Evolutionary conservation across 1,140 invertebrate genomes (phyloP).

Genomic region (Sarcophaga bullata): DNA sequence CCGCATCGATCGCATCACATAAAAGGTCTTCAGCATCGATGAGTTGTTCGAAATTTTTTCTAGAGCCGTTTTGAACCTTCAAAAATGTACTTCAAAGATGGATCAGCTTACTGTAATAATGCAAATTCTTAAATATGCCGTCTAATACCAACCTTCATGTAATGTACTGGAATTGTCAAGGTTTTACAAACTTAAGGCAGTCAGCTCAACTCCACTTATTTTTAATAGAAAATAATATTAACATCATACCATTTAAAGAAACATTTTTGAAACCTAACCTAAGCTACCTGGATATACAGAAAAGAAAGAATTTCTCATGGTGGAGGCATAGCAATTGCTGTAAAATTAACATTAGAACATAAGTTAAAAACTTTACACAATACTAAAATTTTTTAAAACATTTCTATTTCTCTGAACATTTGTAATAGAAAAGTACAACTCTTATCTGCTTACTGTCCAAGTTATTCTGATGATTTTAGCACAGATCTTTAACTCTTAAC

Average conservation of each 20-base stretch:
- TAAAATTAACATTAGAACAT: neutral
- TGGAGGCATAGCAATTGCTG: neutral
- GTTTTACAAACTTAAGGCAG: neutral
- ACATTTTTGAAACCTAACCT: slow-evolving; percentile 2
- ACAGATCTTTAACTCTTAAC: no score
- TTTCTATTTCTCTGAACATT: no score
- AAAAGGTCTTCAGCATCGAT: neutral
- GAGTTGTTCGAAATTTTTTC: neutral
- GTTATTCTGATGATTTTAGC: no score
- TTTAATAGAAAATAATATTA: neutral
- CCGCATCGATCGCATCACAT: neutral
- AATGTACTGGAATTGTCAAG: neutral
- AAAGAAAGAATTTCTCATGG: neutral
- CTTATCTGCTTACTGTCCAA: no score
- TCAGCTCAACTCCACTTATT: neutral
- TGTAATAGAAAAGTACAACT: no score
- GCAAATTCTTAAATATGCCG: neutral
- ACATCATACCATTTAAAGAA: neutral
- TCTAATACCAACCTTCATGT: neutral
- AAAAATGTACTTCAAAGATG: neutral
- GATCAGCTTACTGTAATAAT: neutral
- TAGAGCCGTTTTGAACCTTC: neutral
- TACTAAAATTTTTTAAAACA: no score
- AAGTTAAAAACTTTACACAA: neutral
- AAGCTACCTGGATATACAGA: neutral